Percentiles rank a stretch among this genome's conserved stretches.
These are phyloP conservation scores for Psittacula cyanocephala DNA, from an alignment of 2,113 vertebrate genomes.

Conservation along the genomic window DNA sequence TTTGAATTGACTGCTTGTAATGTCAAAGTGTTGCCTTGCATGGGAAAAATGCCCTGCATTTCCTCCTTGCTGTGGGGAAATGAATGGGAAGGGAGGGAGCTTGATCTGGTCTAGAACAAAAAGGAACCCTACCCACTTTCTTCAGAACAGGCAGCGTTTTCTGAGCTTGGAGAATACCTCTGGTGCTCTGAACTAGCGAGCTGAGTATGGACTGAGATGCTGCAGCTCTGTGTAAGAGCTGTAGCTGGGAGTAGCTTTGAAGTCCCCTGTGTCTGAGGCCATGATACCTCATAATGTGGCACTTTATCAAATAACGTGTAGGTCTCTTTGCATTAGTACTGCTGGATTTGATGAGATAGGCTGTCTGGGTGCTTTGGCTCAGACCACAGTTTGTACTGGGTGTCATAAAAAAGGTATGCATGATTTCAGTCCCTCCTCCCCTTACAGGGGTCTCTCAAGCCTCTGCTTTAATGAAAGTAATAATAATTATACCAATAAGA, in stretches of 20 bases:
- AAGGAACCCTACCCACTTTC: not conserved
- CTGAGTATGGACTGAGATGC: accelerated
- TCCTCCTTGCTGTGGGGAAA: not conserved
- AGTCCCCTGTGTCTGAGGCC: not conserved
- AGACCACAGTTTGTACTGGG: not conserved
- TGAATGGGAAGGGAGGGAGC: accelerated
- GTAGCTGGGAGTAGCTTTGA: not conserved
- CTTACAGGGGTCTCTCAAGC: not conserved
- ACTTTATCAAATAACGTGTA: not conserved
- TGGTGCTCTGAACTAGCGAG: not conserved
- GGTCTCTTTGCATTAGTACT: not conserved
- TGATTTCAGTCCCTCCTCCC: conserved; percentile 30
- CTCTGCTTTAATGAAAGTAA: conserved; percentile 4
- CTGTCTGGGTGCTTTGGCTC: not conserved
- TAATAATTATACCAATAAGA: conserved; percentile 28
- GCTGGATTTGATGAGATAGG: not conserved
- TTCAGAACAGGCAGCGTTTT: not conserved
- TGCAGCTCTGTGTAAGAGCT: not conserved
- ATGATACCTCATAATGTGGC: not conserved
- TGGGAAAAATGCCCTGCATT: not conserved
- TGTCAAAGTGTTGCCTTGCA: not conserved
- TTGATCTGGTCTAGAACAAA: not conserved
- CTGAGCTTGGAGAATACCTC: not conserved
- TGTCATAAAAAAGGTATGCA: conserved; percentile 23
- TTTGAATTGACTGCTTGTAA: not conserved